Evolutionary conservation across 2,888 invertebrate genomes (phyloP).

Genomic region (Nymphalis urticae): DNA sequence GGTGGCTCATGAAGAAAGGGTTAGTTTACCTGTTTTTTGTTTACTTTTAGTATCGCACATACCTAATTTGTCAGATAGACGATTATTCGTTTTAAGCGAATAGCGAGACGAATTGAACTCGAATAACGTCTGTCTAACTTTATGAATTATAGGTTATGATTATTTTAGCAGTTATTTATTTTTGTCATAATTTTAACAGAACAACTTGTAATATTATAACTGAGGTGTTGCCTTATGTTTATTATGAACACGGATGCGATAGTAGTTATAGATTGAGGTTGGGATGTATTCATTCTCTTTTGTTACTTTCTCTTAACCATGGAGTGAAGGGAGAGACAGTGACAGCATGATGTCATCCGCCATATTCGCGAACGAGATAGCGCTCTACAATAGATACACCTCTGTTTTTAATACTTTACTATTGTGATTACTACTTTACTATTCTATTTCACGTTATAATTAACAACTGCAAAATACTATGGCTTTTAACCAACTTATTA

Average conservation of each 20-base stretch:
- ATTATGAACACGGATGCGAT: constrained; percentile 48
- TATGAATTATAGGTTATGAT: constrained; percentile 61
- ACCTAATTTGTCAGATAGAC: constrained; percentile 11
- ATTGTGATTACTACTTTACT: constrained; percentile 30
- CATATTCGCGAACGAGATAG: constrained; percentile 58
- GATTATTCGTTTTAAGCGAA: constrained; percentile 8
- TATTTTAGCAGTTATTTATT: constrained; percentile 54
- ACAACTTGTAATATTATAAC: constrained; percentile 4
- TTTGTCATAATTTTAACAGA: constrained; percentile 35
- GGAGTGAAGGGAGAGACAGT: constrained; percentile 76
- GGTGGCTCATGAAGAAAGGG: constrained; percentile 82
- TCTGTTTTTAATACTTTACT: constrained; percentile 48
- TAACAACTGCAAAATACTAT: not conserved
- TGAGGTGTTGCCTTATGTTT: constrained; percentile 18
- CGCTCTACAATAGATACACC: constrained; percentile 58
- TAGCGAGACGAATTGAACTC: constrained; percentile 16
- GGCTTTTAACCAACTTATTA: not conserved
- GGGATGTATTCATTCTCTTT: constrained; percentile 76
- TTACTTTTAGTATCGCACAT: constrained; percentile 39
- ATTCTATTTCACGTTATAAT: constrained; percentile 18
- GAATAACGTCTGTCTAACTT: constrained; percentile 26
- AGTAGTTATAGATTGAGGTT: constrained; percentile 60
- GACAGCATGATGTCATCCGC: constrained; percentile 51
- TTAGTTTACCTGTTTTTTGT: constrained; percentile 75
- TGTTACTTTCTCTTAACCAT: constrained; percentile 80